Evolutionary conservation across 2,113 vertebrate species (phyloP).

Genomic region (Cacatua alba): DNA sequence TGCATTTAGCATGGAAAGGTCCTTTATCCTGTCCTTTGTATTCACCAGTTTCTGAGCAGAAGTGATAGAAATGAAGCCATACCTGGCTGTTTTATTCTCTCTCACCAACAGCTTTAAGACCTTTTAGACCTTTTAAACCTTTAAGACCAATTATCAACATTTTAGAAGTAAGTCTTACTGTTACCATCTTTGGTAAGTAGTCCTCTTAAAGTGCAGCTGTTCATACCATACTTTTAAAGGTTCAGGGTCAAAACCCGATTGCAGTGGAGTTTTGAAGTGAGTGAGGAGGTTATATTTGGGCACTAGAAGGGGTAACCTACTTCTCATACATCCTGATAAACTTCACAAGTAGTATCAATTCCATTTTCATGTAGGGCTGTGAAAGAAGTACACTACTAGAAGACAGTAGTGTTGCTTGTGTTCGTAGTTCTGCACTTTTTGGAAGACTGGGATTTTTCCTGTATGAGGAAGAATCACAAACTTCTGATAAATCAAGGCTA

Average conservation of each 20-base stretch:
- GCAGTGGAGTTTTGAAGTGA: not conserved
- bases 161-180: not conserved
- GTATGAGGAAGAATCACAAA: not conserved
- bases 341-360: not conserved
- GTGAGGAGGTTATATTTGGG: not conserved
- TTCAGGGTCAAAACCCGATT: not conserved
- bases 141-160: not conserved
- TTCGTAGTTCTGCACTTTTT: not conserved
- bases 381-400: not conserved
- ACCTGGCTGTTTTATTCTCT: not conserved
- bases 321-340: not conserved
- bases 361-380: not conserved
- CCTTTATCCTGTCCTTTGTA: not conserved
- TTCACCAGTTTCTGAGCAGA: not conserved
- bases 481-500: slow-evolving; percentile 21
- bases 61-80: not conserved
- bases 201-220: not conserved
- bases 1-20: not conserved
- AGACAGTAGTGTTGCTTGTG: not conserved
- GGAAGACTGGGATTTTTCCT: not conserved
- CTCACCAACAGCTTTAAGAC: not conserved
- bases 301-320: not conserved
- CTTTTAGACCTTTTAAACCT: not conserved
- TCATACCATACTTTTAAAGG: not conserved
- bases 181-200: not conserved